Percentiles rank a stretch among this genome's conserved stretches.
These are phyloP conservation scores for Hirtodrosophila trivittata DNA, from an alignment of 2,888 invertebrate species.

Conservation along the genomic window DNA sequence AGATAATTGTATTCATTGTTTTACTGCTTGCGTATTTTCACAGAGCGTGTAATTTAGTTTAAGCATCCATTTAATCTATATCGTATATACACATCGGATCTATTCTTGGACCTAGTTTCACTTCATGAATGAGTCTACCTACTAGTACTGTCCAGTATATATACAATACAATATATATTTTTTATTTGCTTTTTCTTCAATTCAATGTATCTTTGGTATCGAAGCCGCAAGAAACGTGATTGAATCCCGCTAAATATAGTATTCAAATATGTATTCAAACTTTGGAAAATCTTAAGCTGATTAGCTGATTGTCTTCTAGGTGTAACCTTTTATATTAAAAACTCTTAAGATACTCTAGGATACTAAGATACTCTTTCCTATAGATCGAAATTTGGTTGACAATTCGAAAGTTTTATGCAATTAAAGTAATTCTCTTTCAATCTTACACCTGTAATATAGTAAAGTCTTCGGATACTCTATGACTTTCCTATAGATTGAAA, in stretches of 20 bases:
- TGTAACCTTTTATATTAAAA: too few species aligned
- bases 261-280: conserved; percentile 10
- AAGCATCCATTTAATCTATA: conserved; percentile 41
- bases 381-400: too few species aligned
- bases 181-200: conserved; percentile 20
- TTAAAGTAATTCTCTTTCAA: too few species aligned
- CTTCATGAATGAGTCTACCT: conserved; percentile 50
- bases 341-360: too few species aligned
- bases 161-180: conserved; percentile 1
- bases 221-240: conserved; percentile 4
- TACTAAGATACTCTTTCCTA: too few species aligned
- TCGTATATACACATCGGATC: conserved; percentile 14
- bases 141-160: conserved; percentile 21
- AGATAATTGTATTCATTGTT: conserved; percentile 41
- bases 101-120: conserved; percentile 36
- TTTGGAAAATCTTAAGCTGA: too few species aligned
- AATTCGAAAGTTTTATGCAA: too few species aligned
- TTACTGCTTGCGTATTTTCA: conserved; percentile 44
- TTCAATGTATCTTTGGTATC: conserved; percentile 16
- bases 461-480: too few species aligned
- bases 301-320: too few species aligned
- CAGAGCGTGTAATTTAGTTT: conserved; percentile 33
- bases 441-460: too few species aligned
- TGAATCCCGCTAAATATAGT: too few species aligned
- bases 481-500: too few species aligned